phyloP scores from a whole-genome alignment of 2,888 invertebrate species.

The Amitus sp. region DNA sequence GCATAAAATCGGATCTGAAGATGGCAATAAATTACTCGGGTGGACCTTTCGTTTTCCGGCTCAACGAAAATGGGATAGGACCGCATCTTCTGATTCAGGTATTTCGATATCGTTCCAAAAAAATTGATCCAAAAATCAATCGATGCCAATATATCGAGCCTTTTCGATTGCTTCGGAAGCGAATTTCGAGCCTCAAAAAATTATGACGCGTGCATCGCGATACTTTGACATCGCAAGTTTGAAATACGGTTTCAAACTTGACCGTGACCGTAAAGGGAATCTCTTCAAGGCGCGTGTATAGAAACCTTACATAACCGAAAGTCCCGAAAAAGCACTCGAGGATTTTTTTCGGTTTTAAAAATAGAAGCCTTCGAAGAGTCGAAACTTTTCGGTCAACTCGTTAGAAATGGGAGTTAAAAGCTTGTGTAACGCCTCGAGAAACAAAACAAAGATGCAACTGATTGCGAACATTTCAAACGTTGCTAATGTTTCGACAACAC shows the following conservation, averaged over 20 bases:
- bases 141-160: too few relatives aligned
- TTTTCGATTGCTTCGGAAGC: constrained; percentile 3
- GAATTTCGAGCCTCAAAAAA: constrained; percentile 11
- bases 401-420: too few relatives aligned
- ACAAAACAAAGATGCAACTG: constrained; percentile 48
- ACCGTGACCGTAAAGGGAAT: constrained; percentile 50
- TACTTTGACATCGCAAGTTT: constrained; percentile 42
- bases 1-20: constrained; percentile 12
- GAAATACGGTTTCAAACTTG: constrained; percentile 45
- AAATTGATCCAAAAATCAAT: too few relatives aligned
- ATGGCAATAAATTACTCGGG: constrained; percentile 63
- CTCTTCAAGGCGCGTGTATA: constrained; percentile 43
- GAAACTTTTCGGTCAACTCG: too few relatives aligned
- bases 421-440: too few relatives aligned
- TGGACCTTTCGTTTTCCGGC: constrained; percentile 78
- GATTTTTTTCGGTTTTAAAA: too few relatives aligned
- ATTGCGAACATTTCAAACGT: constrained; percentile 47
- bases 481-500: constrained; percentile 56
- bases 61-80: constrained; percentile 80
- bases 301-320: constrained; percentile 6
- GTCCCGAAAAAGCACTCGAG: too few relatives aligned
- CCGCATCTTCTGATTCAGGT: constrained; percentile 81
- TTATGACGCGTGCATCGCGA: constrained; percentile 26
- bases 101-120: constrained; percentile 10
- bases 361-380: too few relatives aligned